A percentile compares a stretch with the other conserved stretches of the same genome.
Conservation (phyloP, 2,113 vertebrate species). For the Raja brachyura region DNA sequence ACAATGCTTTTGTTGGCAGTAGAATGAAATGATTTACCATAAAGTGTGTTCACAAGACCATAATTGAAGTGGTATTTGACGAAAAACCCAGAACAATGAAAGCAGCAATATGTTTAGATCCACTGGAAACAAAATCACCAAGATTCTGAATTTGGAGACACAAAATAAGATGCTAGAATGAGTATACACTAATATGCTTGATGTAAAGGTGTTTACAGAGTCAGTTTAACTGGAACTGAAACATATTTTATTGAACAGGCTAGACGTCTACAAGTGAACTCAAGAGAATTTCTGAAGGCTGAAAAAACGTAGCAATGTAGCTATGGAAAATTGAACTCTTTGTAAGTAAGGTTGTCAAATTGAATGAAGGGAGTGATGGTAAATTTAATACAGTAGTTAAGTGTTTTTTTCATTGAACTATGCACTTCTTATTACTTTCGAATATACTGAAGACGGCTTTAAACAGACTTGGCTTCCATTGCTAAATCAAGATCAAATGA, state of each 20-base stretch:
- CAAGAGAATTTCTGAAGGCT: slow-evolving; percentile 20
- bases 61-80: neutral
- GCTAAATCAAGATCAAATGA: neutral
- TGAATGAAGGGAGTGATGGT: slow-evolving; percentile 16
- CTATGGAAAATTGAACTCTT: slow-evolving; percentile 35
- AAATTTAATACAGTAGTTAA: slow-evolving; percentile 19
- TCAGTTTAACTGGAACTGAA: slow-evolving; percentile 28
- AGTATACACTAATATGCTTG: slow-evolving; percentile 11
- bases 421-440: neutral
- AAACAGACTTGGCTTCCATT: slow-evolving; percentile 7
- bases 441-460: slow-evolving; percentile 25
- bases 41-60: neutral
- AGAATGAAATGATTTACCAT: neutral
- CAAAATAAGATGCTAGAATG: slow-evolving; percentile 2
- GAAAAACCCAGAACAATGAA: neutral
- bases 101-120: neutral
- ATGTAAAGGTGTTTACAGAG: slow-evolving; percentile 32
- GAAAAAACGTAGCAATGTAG: slow-evolving; percentile 1
- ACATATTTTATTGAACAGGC: neutral
- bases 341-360: slow-evolving; percentile 36
- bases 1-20: neutral
- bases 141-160: neutral
- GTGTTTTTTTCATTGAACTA: slow-evolving; percentile 33
- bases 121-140: neutral
- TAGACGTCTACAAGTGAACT: slow-evolving; percentile 27